These are phyloP conservation scores for Hypercompe scribonia DNA, from an alignment of 2,888 invertebrate genomes.

Conservation along the genomic window DNA sequence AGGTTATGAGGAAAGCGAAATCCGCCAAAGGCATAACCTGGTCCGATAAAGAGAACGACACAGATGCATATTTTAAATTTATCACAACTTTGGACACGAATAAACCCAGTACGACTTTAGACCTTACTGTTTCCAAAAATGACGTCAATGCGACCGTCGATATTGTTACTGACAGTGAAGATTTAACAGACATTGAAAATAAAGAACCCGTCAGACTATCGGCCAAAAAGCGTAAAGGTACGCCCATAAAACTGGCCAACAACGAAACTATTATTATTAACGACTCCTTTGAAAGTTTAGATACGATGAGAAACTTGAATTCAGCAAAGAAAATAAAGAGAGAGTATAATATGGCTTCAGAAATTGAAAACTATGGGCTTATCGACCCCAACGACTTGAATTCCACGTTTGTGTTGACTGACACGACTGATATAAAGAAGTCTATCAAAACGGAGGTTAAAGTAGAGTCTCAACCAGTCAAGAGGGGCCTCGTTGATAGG, in stretches of 20 bases:
- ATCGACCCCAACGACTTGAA: constrained; percentile 77
- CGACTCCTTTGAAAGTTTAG: constrained; percentile 75
- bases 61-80: constrained; percentile 69
- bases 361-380: constrained; percentile 65
- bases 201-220: constrained; percentile 56
- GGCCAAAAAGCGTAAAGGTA: constrained; percentile 74
- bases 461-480: constrained; percentile 54
- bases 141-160: constrained; percentile 61
- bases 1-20: constrained; percentile 86
- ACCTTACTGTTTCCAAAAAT: constrained; percentile 49
- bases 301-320: constrained; percentile 66
- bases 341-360: constrained; percentile 56
- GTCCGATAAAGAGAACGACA: constrained; percentile 79
- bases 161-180: constrained; percentile 73
- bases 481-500: constrained; percentile 70
- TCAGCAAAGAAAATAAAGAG: constrained; percentile 76
- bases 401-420: constrained; percentile 79
- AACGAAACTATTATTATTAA: constrained; percentile 80
- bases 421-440: constrained; percentile 68
- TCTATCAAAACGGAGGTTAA: constrained; percentile 56
- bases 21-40: constrained; percentile 87
- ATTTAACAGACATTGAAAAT: constrained; percentile 72
- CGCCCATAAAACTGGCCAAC: constrained; percentile 73
- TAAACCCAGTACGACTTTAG: constrained; percentile 63
- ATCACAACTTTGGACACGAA: constrained; percentile 70